Evolutionary conservation across 2,888 invertebrate genomes (phyloP), one percentile per base, ranked within the genome.

Genomic region (Metalampra italica): DNA sequence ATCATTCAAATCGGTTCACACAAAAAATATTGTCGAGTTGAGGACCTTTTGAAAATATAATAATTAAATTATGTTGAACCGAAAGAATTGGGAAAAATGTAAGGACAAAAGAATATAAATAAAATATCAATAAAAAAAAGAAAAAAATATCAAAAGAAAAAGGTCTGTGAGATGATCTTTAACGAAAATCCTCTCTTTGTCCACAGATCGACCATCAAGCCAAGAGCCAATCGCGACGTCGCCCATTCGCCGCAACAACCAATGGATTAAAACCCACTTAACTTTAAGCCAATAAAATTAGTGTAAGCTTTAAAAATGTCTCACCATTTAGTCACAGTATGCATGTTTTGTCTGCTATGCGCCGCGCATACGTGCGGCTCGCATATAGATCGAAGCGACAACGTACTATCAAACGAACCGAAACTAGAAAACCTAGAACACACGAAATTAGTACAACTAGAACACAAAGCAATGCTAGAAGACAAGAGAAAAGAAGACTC

Each of bases 291-390:
- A 55, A 66, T 56, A 43, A 48, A 29, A 36, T 47, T 63, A 66
- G 64, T 42, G 39, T 66, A 65, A 69, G 64, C 14, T 29, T 45
- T 49, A 78, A 68, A 9, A 55, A 89, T 89, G 89, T 80, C 88
- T 8, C 86, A 79, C 47, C 85, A 93, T 68, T 88, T 96, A 50
- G 92, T 95, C 62, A 93, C 94, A 11, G 95, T 95, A n/a, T 95
- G 95, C 71, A 93, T 96, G 80, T 94, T 96, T 64, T 96, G 96
- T 69, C 90, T 96, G 43, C 83, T 96, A 0, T 95, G 95, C 68
- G 94, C 95, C 1, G 93, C 95, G 9, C 95, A 95, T 67, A 93
- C 93, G 0, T 95, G 96, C 70, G 93, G 93, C 43, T 94, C 95
- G 1, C 95, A 95, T 67, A 86, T 92, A 44, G 91, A 90, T 59